Percentiles rank a stretch among this genome's conserved stretches.
Conservation (phyloP, 2,888 invertebrate genomes). For the Gryllus longicercus region DNA sequence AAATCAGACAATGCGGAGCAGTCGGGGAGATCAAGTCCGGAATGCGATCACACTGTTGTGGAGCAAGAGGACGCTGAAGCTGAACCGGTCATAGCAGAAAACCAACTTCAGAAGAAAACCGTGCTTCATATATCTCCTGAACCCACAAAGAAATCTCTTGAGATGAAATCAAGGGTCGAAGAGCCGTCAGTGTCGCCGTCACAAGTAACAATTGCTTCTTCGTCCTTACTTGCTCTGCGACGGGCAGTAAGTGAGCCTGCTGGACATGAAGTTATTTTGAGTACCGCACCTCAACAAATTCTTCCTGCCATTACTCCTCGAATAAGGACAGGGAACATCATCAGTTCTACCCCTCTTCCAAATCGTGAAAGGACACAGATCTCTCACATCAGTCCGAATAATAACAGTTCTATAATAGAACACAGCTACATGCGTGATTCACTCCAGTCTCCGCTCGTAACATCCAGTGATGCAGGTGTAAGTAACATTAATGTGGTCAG, state of each 20-base stretch:
- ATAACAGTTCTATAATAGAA: constrained; percentile 5
- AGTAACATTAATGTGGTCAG: constrained; percentile 29
- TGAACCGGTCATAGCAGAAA: background rate
- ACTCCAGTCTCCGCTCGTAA: constrained; percentile 34
- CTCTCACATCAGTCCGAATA: background rate
- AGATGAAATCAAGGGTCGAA: background rate
- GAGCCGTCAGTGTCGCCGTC: background rate
- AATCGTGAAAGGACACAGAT: constrained; percentile 3
- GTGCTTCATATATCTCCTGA: constrained; percentile 29
- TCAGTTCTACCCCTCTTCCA: constrained; percentile 34
- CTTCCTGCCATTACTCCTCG: background rate
- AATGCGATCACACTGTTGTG: constrained; percentile 12
- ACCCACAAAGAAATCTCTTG: constrained; percentile 20
- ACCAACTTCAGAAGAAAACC: constrained; percentile 26
- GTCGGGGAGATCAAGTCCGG: constrained; percentile 11
- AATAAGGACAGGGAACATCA: constrained; percentile 23
- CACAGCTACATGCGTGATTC: background rate
- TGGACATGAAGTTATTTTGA: background rate
- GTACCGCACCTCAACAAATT: background rate
- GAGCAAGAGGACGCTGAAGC: background rate
- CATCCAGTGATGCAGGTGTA: constrained; percentile 30
- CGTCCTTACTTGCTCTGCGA: background rate
- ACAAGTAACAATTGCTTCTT: constrained; percentile 24
- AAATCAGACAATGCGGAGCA: background rate
- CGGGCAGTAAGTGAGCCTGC: background rate